Evolutionary conservation across 2,113 vertebrate species (phyloP), one percentile per base, ranked within the genome.

Genomic region (Strigops habroptila): DNA sequence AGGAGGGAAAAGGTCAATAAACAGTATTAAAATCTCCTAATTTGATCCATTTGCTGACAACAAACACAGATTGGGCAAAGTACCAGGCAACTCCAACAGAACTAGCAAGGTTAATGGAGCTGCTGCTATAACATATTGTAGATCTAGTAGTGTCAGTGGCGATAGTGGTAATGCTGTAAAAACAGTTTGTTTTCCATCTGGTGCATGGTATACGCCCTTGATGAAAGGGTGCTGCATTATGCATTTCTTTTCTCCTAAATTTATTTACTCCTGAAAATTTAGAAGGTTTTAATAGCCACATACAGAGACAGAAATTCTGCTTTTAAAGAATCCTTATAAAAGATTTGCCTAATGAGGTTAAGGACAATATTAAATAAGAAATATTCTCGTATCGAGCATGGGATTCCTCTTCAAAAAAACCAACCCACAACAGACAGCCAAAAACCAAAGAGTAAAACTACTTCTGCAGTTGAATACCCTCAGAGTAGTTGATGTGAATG

Each of bases 131-230:
- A 96, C 95, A 96, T 96, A 97, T 95, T 96, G 95, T 94, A 95
- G 87, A 93, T 95, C 94, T 96, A 91, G 92, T 96, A 94, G 89
- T 96, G 92, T 97, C 96, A 95, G 92, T 95, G 96, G 96, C 44
- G 86, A 96, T 95, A 94, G 77, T 86, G 81, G 78, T 97, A 94
- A 94, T 87, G 86, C 48, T 97, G 90, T 95, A 96, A 96, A 96
- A 95, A 96, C 96, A 96, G 93, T 96, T 97, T 96, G 96, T 68
- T 95, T 95, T 96, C 96, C 96, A 97, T 97, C 96, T 95, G 96
- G 71, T 96, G 87, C 4, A 69, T 91, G 93, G 93, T 92, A 86
- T 90, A 95, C 90, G 95, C 93, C 94, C 95, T 96, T 94, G 91
- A 94, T 89, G 87, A 95, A 88, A 96, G 92, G 89, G 89, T 96